Evolutionary conservation across 2,888 invertebrate species (phyloP).

Genomic region (Apeira syringaria): DNA sequence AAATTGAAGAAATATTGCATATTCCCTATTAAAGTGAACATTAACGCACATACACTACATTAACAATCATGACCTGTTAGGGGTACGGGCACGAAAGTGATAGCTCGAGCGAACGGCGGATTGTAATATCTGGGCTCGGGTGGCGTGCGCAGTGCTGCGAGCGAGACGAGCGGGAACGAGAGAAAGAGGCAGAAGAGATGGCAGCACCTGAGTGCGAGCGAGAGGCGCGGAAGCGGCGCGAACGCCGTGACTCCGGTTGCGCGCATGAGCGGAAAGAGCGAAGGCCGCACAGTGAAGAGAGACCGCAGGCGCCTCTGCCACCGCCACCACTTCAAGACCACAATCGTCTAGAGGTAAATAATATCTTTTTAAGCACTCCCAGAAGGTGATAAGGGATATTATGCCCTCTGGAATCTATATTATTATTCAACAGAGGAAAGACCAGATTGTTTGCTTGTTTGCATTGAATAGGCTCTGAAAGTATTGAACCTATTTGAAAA

Average conservation of each 20-base stretch:
- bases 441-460: too few relatives aligned
- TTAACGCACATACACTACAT: conserved; percentile 58
- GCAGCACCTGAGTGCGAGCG: conserved; percentile 82
- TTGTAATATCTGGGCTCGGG: conserved; percentile 75
- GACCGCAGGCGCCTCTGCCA: conserved; percentile 69
- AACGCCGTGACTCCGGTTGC: conserved; percentile 83
- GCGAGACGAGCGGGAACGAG: conserved; percentile 51
- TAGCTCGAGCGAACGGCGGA: conserved; percentile 73
- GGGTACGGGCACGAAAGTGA: conserved; percentile 77
- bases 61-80: conserved; percentile 57
- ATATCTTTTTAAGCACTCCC: too few relatives aligned
- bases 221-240: conserved; percentile 85
- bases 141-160: conserved; percentile 81
- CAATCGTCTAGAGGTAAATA: conserved; percentile 68
- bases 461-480: too few relatives aligned
- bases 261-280: conserved; percentile 77
- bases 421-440: too few relatives aligned
- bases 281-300: conserved; percentile 74
- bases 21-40: conserved; percentile 20
- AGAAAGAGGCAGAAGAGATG: conserved; percentile 75
- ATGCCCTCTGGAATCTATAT: too few relatives aligned
- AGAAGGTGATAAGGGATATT: too few relatives aligned
- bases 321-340: conserved; percentile 73
- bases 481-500: too few relatives aligned
- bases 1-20: too few relatives aligned